Evolutionary conservation across 2,113 vertebrate genomes (phyloP).

Genomic region (Donacobius atricapilla): DNA sequence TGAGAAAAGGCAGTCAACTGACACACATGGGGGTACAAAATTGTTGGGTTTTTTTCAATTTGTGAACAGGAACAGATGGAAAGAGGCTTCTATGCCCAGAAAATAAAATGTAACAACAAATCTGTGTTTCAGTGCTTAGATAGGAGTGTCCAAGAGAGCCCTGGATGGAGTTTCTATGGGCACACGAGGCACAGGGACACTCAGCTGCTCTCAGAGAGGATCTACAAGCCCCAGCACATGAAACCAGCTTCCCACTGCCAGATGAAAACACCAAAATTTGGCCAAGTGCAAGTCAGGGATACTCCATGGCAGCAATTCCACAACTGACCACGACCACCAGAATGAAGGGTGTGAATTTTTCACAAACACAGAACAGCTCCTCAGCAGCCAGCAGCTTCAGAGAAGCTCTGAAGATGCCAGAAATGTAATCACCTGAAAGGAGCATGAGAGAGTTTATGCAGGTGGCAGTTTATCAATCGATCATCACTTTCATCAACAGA

Average conservation of each 20-base stretch:
- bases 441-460: not conserved
- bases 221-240: not conserved
- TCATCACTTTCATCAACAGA: slow-evolving; percentile 18
- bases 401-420: not conserved
- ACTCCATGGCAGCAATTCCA: not conserved
- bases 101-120: not conserved
- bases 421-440: not conserved
- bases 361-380: not conserved
- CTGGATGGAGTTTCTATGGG: not conserved
- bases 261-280: not conserved
- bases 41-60: not conserved
- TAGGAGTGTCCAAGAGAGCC: not conserved
- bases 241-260: not conserved
- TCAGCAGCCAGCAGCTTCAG: not conserved
- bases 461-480: slow-evolving; percentile 25
- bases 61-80: not conserved
- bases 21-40: not conserved
- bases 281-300: not conserved
- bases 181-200: not conserved
- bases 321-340: not conserved
- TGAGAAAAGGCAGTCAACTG: not conserved
- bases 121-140: not conserved
- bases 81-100: not conserved
- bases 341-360: not conserved
- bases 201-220: not conserved